Percentiles rank a stretch among this genome's conserved stretches.
Evolutionary conservation across 2,888 invertebrate genomes (phyloP).

Genomic region (Sesia apiformis): DNA sequence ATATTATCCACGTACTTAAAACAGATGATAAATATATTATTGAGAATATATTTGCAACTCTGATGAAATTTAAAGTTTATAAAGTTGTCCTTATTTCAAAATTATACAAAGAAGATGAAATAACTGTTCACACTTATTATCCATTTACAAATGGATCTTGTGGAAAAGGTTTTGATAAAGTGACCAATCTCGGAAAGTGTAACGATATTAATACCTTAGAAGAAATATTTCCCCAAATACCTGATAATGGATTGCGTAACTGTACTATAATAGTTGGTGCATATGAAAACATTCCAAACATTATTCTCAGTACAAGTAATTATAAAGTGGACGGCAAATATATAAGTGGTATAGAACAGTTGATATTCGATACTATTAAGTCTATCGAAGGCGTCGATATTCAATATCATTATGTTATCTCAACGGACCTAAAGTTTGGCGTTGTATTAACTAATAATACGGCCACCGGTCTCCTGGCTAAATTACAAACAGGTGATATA

Average conservation of each 20-base stretch:
- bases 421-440: slow-evolving; percentile 16
- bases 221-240: slow-evolving; percentile 14
- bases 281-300: slow-evolving; percentile 24
- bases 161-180: slow-evolving; percentile 17
- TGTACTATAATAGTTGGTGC: slow-evolving; percentile 33
- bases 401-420: slow-evolving; percentile 12
- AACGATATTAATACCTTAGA: slow-evolving; percentile 9
- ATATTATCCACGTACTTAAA: slow-evolving; percentile 23
- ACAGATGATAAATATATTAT: slow-evolving; percentile 13
- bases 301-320: slow-evolving; percentile 20
- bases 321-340: slow-evolving; percentile 19
- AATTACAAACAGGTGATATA: slow-evolving; percentile 25
- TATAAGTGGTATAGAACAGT: slow-evolving; percentile 35
- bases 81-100: slow-evolving; percentile 25
- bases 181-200: slow-evolving; percentile 24
- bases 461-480: slow-evolving; percentile 28
- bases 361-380: slow-evolving; percentile 31
- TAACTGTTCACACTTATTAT: slow-evolving; percentile 23
- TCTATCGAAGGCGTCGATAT: slow-evolving; percentile 21
- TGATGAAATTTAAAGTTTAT: slow-evolving; percentile 25
- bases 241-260: slow-evolving; percentile 15
- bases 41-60: slow-evolving; percentile 17
- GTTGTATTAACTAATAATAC: slow-evolving; percentile 34
- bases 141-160: slow-evolving; percentile 29
- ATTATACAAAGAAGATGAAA: slow-evolving; percentile 7